A percentile compares a stretch with the other conserved stretches of the same genome.
Conservation (phyloP, 1,140 invertebrate species). For the Saxidomus purpurata region DNA sequence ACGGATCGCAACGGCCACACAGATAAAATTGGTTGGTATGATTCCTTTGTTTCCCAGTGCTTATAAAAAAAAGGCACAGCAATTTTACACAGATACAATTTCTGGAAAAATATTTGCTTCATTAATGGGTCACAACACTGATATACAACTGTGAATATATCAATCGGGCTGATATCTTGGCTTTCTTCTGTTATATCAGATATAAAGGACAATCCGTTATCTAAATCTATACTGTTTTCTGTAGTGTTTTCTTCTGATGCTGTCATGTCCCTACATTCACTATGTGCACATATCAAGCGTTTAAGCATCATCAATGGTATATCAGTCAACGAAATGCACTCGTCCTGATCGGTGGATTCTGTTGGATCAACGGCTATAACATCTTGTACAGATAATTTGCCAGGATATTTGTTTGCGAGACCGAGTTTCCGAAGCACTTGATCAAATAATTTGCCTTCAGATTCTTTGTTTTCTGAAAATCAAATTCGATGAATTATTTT, state of each 20-base stretch:
- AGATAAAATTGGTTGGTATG: not conserved
- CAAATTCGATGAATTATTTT: no score
- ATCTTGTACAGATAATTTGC: not conserved
- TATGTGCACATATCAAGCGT: not conserved
- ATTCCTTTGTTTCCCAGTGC: not conserved
- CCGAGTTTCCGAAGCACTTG: not conserved
- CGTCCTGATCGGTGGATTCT: not conserved
- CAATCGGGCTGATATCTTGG: not conserved
- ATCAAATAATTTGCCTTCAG: not conserved
- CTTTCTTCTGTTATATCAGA: not conserved
- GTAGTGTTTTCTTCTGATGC: not conserved
- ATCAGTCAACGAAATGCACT: not conserved
- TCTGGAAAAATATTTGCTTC: not conserved
- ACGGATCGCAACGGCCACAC: not conserved
- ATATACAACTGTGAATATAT: not conserved
- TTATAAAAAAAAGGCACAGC: conserved; percentile 7
- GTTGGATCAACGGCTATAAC: not conserved
- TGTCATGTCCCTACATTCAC: not conserved
- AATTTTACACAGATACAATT: conserved; percentile 8
- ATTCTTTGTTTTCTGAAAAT: not conserved
- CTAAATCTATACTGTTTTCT: not conserved
- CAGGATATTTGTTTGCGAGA: not conserved
- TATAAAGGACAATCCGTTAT: not conserved
- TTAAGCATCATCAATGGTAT: not conserved
- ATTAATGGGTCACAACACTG: conserved; percentile 24